Evolutionary conservation across 2,888 invertebrate genomes (phyloP).

Genomic region (Chrysolina americana): DNA sequence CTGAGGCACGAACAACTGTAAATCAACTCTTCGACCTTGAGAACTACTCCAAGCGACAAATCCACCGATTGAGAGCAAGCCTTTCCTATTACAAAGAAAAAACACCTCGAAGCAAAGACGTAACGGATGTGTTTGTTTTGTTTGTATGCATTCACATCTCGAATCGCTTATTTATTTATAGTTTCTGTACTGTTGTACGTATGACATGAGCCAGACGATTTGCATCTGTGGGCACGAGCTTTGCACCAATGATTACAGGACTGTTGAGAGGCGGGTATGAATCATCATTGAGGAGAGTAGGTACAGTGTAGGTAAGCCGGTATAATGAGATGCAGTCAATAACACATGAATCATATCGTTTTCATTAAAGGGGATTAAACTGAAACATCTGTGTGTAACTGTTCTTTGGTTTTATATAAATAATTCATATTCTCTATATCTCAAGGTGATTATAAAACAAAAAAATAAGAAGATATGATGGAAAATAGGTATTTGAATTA

Average conservation of each 20-base stretch:
- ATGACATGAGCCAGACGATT: not conserved
- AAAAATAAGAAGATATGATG: not conserved
- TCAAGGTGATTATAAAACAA: conserved; percentile 5
- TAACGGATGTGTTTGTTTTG: conserved; percentile 7
- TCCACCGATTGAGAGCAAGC: not conserved
- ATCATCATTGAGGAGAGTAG: not conserved
- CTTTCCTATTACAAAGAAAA: not conserved
- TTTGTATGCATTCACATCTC: conserved; percentile 12
- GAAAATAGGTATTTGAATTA: not conserved
- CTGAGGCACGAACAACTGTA: conserved; percentile 31
- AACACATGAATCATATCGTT: conserved; percentile 18
- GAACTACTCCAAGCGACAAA: not conserved
- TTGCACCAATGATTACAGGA: not conserved
- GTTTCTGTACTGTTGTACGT: not conserved
- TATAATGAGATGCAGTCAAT: conserved; percentile 17
- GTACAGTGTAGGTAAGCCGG: not conserved
- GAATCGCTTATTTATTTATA: conserved; percentile 2
- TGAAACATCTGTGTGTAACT: conserved; percentile 18
- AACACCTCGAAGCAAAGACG: not conserved
- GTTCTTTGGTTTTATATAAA: conserved; percentile 10
- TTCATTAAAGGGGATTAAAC: not conserved
- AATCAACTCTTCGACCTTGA: conserved; percentile 35
- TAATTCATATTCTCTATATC: conserved; percentile 4
- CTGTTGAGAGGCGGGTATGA: not conserved
- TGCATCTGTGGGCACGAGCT: conserved; percentile 2